Conservation (phyloP, 2,888 invertebrate genomes). For the Byasa hedistus region DNA sequence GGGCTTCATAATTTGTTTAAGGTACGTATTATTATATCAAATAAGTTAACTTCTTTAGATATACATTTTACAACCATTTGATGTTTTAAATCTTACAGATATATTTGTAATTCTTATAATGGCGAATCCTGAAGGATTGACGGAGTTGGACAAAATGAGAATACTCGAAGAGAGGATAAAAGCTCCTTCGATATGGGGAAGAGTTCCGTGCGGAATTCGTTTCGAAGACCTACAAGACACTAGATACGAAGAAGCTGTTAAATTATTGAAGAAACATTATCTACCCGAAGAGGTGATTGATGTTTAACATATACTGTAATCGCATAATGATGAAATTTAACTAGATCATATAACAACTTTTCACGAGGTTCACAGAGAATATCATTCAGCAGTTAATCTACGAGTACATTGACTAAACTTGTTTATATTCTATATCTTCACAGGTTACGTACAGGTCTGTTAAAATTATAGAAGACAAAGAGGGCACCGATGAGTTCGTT, state of each 20-base stretch:
- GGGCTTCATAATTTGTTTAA: too few relatives aligned
- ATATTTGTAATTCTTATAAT: conserved; percentile 36
- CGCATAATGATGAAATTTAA: too few relatives aligned
- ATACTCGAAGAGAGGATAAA: conserved; percentile 67
- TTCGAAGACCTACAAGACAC: conserved; percentile 73
- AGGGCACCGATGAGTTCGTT: conserved; percentile 65
- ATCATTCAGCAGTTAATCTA: too few relatives aligned
- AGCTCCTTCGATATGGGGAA: conserved; percentile 73
- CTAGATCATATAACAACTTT: too few relatives aligned
- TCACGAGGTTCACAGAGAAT: too few relatives aligned
- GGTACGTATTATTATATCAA: too few relatives aligned
- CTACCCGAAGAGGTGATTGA: conserved; percentile 61
- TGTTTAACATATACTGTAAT: neutral
- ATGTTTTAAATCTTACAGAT: too few relatives aligned
- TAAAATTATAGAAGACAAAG: conserved; percentile 62
- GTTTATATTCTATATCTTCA: neutral
- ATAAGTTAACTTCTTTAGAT: too few relatives aligned
- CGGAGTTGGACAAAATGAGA: conserved; percentile 65
- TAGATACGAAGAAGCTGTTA: conserved; percentile 67
- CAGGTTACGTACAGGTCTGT: conserved; percentile 69
- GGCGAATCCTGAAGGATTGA: conserved; percentile 54
- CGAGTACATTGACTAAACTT: too few relatives aligned
- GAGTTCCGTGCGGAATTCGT: conserved; percentile 61
- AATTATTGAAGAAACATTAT: conserved; percentile 67
- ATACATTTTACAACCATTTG: too few relatives aligned